phyloP scores from a whole-genome alignment of 2,888 invertebrate genomes.

The Eupithecia centaureata region DNA sequence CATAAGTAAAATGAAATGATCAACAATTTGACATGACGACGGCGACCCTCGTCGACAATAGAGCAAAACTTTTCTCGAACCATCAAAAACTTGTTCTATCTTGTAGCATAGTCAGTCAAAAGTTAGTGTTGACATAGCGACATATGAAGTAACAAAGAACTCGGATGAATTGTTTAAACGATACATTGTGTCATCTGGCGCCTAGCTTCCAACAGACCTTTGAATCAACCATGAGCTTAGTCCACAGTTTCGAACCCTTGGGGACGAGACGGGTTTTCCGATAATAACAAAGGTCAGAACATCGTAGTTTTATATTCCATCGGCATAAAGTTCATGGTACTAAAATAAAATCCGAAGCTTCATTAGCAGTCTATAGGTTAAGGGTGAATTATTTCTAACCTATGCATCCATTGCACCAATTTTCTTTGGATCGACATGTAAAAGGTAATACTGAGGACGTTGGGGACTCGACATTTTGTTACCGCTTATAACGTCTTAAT shows the following conservation, averaged over 20 bases:
- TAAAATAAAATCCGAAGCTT: not conserved
- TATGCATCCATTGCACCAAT: not conserved
- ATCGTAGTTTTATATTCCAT: not conserved
- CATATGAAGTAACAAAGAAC: not conserved
- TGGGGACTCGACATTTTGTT: not conserved
- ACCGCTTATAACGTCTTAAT: not conserved
- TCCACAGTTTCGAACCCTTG: not conserved
- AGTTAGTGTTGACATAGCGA: not conserved
- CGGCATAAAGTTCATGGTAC: not conserved
- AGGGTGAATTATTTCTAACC: not conserved
- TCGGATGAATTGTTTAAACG: slow-evolving; percentile 3
- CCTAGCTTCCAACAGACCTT: not conserved
- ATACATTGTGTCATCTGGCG: not conserved
- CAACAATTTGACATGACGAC: not conserved
- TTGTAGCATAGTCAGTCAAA: not conserved
- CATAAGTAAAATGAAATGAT: not conserved
- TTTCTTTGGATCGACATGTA: not conserved
- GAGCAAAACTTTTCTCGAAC: not conserved
- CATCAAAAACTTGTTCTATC: not conserved
- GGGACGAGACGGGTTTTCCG: not conserved
- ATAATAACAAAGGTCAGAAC: not conserved
- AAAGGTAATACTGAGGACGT: not conserved
- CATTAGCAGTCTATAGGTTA: not conserved
- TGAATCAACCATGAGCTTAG: not conserved
- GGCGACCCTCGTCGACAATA: not conserved